Percentiles rank a stretch among this genome's conserved stretches.
phyloP scores from a whole-genome alignment of 2,888 invertebrate species.

The Diogma glabrata region DNA sequence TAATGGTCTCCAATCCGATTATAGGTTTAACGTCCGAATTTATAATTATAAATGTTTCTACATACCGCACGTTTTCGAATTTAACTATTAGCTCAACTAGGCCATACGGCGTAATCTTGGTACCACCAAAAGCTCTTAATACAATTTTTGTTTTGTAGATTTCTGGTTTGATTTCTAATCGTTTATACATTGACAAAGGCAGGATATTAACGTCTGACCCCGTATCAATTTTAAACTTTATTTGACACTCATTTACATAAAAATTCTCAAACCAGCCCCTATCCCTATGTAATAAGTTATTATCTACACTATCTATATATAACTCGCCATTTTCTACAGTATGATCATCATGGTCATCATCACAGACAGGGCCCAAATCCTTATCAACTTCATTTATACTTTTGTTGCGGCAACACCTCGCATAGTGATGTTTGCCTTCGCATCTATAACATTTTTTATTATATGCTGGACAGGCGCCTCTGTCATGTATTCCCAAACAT shows the following conservation, averaged over 20 bases:
- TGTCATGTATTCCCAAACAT: not conserved
- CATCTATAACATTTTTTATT: not conserved
- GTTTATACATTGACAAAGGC: not conserved
- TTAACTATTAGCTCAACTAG: too few relatives aligned
- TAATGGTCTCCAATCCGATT: not conserved
- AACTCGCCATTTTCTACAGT: not conserved
- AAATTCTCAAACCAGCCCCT: not conserved
- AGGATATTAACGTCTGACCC: not conserved
- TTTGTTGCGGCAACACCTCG: not conserved
- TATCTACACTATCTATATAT: not conserved
- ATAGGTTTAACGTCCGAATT: not conserved
- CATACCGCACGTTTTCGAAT: not conserved
- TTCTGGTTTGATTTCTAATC: not conserved
- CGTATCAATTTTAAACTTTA: not conserved
- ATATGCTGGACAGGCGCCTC: not conserved
- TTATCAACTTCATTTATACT: not conserved
- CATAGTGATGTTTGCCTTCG: not conserved
- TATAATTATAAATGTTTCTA: not conserved
- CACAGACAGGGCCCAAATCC: too few relatives aligned
- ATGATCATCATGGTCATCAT: too few relatives aligned
- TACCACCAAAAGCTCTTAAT: not conserved
- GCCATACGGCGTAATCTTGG: too few relatives aligned
- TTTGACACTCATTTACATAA: not conserved
- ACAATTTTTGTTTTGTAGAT: not conserved
- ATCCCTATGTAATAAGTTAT: not conserved